These are phyloP conservation scores for Trichosurus vulpecula DNA, from an alignment of 2,797 vertebrate species.

Conservation along the genomic window DNA sequence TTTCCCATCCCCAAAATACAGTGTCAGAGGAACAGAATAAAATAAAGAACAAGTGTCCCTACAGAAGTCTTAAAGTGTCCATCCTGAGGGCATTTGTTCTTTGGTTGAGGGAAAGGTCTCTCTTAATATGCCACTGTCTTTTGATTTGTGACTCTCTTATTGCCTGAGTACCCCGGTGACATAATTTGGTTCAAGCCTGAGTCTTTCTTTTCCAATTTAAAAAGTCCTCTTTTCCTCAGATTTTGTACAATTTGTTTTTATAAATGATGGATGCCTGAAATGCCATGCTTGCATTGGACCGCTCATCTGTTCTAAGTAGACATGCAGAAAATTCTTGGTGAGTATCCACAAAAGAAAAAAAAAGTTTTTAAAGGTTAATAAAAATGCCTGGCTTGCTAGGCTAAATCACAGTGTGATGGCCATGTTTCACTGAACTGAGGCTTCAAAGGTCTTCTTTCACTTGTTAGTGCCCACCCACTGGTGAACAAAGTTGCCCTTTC, in stretches of 20 bases:
- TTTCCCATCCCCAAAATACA: not conserved
- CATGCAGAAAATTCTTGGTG: not conserved
- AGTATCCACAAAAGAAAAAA: not conserved
- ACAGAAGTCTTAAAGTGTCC: not conserved
- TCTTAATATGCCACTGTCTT: not conserved
- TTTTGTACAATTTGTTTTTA: not conserved
- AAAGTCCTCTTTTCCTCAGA: not conserved
- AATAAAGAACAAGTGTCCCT: not conserved
- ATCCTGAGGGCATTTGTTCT: not conserved
- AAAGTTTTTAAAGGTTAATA: not conserved
- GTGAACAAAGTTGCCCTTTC: not conserved
- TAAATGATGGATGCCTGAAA: not conserved
- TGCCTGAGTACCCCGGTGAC: not conserved
- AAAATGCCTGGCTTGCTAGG: not conserved
- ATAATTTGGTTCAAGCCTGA: not conserved
- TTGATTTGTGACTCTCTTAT: not conserved
- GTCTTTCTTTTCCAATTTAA: not conserved
- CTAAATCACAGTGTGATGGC: not conserved
- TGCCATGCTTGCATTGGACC: not conserved
- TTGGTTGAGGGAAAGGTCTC: not conserved
- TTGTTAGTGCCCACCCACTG: not conserved
- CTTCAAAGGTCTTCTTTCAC: not conserved
- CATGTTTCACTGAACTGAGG: not conserved
- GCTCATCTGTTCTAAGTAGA: not conserved
- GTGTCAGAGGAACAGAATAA: not conserved